Base-by-base conservation (phyloP, 2,113 vertebrate genomes). In the Cariama cristata region DNA sequence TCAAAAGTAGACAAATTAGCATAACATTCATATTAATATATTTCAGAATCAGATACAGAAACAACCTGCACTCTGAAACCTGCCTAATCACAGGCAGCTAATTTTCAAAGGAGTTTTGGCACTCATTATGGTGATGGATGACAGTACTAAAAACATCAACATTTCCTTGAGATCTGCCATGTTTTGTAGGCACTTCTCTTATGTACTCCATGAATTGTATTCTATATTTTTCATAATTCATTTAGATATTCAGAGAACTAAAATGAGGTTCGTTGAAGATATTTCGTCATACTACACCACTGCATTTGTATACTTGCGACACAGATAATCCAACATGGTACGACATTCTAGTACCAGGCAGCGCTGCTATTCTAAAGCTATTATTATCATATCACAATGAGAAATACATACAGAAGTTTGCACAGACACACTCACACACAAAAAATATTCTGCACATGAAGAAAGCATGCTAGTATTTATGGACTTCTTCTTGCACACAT, bases 111-210 rank as follows among this genome's bases (percentile, higher is more conserved):
- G 94, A 94, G 58, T 96, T 98, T 98, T 98, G 98, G 97, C 97
- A 95, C 98, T 99, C 98, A 99, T 99, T 99, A 99, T 92, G 97
- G 98, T 99, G 99, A 99, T 99, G 98, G 98, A 99, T 99, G 98
- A 97, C 97, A 97, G 96, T 88, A 93, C 88, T 96, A 89, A 96
- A 97, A 98, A 96, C 97, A 97, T 96, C 97, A 96, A 95, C 96
- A 96, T 79, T 97, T 97, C 86, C 90, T 96, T 89, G 92, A 97
- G 81, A 73, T 87, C 63, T 93, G 77, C 93, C 89, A 38, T 64
- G 84, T 92, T 96, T 77, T 95, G 93, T 93, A 94, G 88, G 62
- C 75, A 88, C 35, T 96, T 94, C 75, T 91, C 49, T 86, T 86
- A 83, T 27, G 53, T 86, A 72, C 38, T 82, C 88, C 67, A 81